Evolutionary conservation across 2,888 invertebrate species (phyloP).

Genomic region (Dolichopus griseipennis): DNA sequence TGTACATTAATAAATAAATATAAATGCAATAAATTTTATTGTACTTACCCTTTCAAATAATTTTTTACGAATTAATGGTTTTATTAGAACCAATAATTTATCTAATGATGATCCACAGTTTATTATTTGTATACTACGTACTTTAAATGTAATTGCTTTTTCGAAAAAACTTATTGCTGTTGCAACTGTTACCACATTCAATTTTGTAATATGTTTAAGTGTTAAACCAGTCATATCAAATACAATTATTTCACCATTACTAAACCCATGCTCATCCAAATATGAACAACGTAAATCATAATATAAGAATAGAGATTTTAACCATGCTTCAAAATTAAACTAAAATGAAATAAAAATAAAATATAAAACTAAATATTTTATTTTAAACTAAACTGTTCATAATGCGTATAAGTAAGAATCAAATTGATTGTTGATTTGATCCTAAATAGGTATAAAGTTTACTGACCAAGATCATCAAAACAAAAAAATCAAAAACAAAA

Average conservation of each 20-base stretch:
- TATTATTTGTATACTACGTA: constrained; percentile 49
- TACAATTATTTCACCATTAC: constrained; percentile 56
- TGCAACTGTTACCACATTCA: constrained; percentile 32
- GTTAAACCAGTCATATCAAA: constrained; percentile 59
- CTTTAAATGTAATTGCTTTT: constrained; percentile 34
- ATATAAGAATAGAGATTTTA: not conserved
- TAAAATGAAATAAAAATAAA: not conserved
- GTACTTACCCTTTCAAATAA: constrained; percentile 53
- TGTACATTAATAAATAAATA: no score
- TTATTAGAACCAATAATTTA: constrained; percentile 50
- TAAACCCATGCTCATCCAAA: constrained; percentile 46
- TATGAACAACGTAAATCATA: constrained; percentile 52
- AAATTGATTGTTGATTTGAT: no score
- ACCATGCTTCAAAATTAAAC: not conserved
- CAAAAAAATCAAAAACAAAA: no score
- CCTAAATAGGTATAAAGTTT: no score
- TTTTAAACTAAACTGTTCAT: no score
- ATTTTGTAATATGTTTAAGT: constrained; percentile 54
- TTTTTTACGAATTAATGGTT: constrained; percentile 56
- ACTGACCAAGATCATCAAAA: no score
- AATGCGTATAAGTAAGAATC: no score
- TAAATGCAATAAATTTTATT: no score
- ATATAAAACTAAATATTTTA: no score
- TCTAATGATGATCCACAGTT: constrained; percentile 57
- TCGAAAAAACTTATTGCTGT: constrained; percentile 34